Conservation (phyloP, 1,140 invertebrate species). For the Reticulitermes speratus region DNA sequence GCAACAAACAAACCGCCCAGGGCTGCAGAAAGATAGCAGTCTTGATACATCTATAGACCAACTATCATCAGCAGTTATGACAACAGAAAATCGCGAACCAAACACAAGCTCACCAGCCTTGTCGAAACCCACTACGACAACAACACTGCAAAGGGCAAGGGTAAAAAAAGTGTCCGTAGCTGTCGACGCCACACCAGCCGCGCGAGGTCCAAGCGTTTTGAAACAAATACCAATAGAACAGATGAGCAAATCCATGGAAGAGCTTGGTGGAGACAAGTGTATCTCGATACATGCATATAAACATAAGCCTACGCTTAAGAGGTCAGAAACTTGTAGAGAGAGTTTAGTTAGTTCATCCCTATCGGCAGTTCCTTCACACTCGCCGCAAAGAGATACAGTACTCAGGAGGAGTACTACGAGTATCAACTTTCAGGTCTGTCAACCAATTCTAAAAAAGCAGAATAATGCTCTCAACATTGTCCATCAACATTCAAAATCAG, state of each 20-base stretch:
- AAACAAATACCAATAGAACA: slow-evolving; percentile 71
- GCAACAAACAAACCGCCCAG: neutral
- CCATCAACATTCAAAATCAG: slow-evolving; percentile 72
- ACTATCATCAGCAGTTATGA: neutral
- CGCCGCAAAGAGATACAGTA: neutral
- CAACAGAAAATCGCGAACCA: neutral
- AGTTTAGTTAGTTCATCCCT: slow-evolving; percentile 11
- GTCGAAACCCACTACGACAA: slow-evolving; percentile 36
- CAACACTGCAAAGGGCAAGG: slow-evolving; percentile 44
- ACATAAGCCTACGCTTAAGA: slow-evolving; percentile 30
- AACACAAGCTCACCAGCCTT: slow-evolving; percentile 21
- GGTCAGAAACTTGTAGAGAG: neutral
- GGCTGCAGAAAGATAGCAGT: neutral
- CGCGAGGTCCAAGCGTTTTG: slow-evolving; percentile 66
- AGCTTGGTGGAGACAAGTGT: slow-evolving; percentile 39
- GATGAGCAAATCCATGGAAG: slow-evolving; percentile 59
- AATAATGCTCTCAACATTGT: slow-evolving; percentile 53
- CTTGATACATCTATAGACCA: neutral
- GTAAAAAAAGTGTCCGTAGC: slow-evolving; percentile 69
- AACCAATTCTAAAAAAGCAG: slow-evolving; percentile 42
- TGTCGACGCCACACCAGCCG: slow-evolving; percentile 70
- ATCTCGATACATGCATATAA: slow-evolving; percentile 43
- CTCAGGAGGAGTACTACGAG: slow-evolving; percentile 28
- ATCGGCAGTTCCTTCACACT: neutral
- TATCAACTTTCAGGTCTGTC: slow-evolving; percentile 30